Conservation (phyloP, 2,797 vertebrate species). For the Malacoctenus gilli region DNA sequence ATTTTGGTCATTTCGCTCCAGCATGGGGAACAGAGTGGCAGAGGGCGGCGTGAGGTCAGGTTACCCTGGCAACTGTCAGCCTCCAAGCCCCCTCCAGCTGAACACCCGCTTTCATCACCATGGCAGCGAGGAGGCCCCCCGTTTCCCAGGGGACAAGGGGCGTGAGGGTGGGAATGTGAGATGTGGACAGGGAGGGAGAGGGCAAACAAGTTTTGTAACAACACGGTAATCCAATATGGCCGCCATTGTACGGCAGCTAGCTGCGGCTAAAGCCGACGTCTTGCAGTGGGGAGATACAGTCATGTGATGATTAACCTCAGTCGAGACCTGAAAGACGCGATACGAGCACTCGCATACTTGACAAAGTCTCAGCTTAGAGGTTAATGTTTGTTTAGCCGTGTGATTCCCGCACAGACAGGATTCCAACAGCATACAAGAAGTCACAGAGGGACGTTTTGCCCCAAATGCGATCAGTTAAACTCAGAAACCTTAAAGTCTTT, state of each 20-base stretch:
- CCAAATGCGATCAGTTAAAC: no score
- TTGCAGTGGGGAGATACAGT: constrained; percentile 40
- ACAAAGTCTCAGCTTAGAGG: constrained; percentile 14
- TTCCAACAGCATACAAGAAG: no score
- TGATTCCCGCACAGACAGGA: constrained; percentile 10
- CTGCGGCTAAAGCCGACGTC: constrained; percentile 29
- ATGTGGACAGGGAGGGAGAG: constrained; percentile 63
- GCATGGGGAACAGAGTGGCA: constrained; percentile 77
- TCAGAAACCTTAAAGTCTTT: no score
- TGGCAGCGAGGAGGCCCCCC: constrained; percentile 76
- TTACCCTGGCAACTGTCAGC: constrained; percentile 76
- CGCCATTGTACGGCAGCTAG: constrained; percentile 66
- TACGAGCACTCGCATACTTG: constrained; percentile 10
- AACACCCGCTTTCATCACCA: constrained; percentile 81
- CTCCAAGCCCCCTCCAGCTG: constrained; percentile 69
- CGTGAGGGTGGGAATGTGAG: constrained; percentile 76
- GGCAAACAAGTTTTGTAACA: constrained; percentile 80
- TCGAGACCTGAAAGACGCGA: constrained; percentile 29
- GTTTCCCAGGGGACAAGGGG: constrained; percentile 74
- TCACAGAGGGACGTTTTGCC: no score
- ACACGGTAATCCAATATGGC: constrained; percentile 81
- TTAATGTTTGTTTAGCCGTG: constrained; percentile 33
- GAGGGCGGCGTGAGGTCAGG: constrained; percentile 79
- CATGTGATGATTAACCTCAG: constrained; percentile 62
- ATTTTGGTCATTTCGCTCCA: constrained; percentile 68